Evolutionary conservation across 2,888 invertebrate species (phyloP).

Genomic region (Epirrhoe alternata): DNA sequence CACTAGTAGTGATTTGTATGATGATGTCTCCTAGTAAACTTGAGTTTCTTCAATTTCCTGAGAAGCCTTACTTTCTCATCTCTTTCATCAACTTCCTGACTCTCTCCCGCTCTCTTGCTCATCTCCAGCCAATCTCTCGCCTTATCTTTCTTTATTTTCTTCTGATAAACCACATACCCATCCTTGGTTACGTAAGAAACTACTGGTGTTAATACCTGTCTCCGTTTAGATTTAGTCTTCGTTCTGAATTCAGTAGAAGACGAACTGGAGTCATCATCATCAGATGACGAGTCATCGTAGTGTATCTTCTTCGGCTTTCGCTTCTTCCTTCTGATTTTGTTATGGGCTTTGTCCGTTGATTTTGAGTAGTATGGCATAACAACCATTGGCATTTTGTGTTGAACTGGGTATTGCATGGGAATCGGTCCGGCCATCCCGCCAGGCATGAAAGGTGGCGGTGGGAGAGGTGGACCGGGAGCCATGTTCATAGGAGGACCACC

Average conservation of each 20-base stretch:
- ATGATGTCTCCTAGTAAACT: constrained; percentile 29
- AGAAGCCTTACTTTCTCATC: constrained; percentile 29
- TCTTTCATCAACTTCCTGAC: constrained; percentile 36
- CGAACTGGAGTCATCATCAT: constrained; percentile 38
- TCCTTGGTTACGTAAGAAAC: constrained; percentile 75
- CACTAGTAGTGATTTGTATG: constrained; percentile 2
- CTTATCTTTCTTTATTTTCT: constrained; percentile 70
- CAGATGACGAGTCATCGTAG: constrained; percentile 30
- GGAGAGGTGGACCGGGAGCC: constrained; percentile 47
- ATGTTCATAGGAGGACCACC: constrained; percentile 39
- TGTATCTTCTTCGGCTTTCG: constrained; percentile 43
- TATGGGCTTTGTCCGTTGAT: constrained; percentile 48
- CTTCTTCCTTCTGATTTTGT: constrained; percentile 37
- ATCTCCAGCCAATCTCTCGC: constrained; percentile 71
- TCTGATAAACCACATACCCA: constrained; percentile 74
- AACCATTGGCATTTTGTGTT: constrained; percentile 64
- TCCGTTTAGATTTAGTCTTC: constrained; percentile 40
- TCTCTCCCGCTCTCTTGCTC: constrained; percentile 36
- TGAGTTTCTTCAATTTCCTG: constrained; percentile 34
- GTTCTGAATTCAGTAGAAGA: constrained; percentile 44
- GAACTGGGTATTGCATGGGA: constrained; percentile 51
- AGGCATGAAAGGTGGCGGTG: constrained; percentile 44
- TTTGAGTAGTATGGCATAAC: constrained; percentile 71
- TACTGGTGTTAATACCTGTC: constrained; percentile 70
- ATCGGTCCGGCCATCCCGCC: constrained; percentile 27